Evolutionary conservation across 2,797 vertebrate genomes (phyloP).

Genomic region (Tokudaia muenninki): DNA sequence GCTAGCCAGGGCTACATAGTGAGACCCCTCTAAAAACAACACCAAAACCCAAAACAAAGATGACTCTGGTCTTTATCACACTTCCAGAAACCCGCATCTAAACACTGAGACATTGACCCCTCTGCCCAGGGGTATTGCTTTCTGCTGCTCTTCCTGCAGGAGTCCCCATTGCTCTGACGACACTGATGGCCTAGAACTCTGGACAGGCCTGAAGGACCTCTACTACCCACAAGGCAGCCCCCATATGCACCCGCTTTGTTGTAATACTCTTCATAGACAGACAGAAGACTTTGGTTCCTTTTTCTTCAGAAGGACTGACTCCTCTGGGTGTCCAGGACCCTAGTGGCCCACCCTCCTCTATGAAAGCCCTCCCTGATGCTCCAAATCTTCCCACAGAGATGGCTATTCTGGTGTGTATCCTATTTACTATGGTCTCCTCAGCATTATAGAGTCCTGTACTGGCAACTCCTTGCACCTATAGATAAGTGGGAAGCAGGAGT

Average conservation of each 20-base stretch:
- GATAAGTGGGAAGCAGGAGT: neutral
- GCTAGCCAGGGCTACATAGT: neutral
- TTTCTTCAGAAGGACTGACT: neutral
- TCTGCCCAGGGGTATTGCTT: neutral
- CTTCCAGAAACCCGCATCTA: neutral
- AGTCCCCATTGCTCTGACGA: slow-evolving; percentile 89
- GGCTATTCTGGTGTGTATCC: slow-evolving; percentile 92
- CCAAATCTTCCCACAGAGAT: slow-evolving; percentile 89
- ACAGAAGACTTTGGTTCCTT: slow-evolving; percentile 66
- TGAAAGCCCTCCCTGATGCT: neutral
- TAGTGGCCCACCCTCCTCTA: neutral
- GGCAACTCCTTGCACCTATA: slow-evolving; percentile 82
- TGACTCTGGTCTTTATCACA: neutral
- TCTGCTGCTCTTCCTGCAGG: slow-evolving; percentile 79
- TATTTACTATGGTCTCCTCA: slow-evolving; percentile 86
- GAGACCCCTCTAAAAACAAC: neutral
- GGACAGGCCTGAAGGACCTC: slow-evolving; percentile 91
- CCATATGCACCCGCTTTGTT: slow-evolving; percentile 90
- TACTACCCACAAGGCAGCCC: slow-evolving; percentile 88
- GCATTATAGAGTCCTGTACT: slow-evolving; percentile 90
- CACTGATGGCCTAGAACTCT: slow-evolving; percentile 90
- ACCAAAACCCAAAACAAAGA: neutral
- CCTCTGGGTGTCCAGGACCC: neutral
- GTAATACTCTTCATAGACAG: slow-evolving; percentile 90
- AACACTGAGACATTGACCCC: neutral